Conservation (phyloP, 2,797 vertebrate genomes). For the Orientallactaga sibirica region DNA sequence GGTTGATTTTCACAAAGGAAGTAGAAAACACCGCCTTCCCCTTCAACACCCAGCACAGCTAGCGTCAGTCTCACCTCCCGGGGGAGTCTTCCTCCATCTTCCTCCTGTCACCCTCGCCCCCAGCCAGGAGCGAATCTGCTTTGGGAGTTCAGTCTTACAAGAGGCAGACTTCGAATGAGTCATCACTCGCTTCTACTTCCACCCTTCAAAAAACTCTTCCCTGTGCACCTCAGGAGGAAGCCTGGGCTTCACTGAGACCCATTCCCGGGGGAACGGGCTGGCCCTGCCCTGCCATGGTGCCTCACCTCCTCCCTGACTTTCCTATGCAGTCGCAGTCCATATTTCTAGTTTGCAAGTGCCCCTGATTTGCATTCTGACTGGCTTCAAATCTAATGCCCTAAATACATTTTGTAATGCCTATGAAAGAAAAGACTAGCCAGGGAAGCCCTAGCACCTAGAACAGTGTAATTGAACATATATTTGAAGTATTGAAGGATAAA, state of each 20-base stretch:
- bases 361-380: neutral
- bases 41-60: neutral
- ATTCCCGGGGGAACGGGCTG: neutral
- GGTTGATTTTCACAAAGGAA: slow-evolving; percentile 1
- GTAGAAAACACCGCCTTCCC: neutral
- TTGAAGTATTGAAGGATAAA: neutral
- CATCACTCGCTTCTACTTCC: neutral
- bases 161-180: neutral
- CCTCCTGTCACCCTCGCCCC: neutral
- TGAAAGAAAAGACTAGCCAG: neutral
- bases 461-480: neutral
- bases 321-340: neutral
- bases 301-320: neutral
- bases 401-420: neutral
- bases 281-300: neutral
- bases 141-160: neutral
- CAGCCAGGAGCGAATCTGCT: neutral
- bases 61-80: neutral
- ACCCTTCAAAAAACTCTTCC: neutral
- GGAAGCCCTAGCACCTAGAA: neutral
- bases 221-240: neutral
- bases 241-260: neutral
- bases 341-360: too few species aligned
- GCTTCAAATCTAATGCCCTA: neutral
- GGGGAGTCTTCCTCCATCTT: neutral